phyloP scores from a whole-genome alignment of 2,888 invertebrate species.

The Bursaphelenchus okinawaensis region DNA sequence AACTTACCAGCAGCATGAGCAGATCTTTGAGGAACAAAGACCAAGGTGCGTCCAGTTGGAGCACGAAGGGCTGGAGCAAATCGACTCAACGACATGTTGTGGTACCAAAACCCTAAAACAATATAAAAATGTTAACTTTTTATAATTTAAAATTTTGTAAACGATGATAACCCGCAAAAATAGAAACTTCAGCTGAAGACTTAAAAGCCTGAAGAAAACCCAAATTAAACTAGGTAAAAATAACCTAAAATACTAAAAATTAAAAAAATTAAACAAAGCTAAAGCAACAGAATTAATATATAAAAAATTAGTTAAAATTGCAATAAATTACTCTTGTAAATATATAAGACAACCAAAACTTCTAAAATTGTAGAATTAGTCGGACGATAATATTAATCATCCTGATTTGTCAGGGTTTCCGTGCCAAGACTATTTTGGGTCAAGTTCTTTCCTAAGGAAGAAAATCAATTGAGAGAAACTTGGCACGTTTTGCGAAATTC shows the following conservation, averaged over 20 bases:
- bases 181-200: too few species aligned
- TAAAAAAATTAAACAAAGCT: too few species aligned
- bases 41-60: neutral
- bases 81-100: conserved; percentile 14
- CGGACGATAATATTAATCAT: neutral
- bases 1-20: neutral
- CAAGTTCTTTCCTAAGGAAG: neutral
- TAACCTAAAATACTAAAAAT: too few species aligned
- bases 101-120: too few species aligned
- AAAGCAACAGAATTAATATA: too few species aligned
- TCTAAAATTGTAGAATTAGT: neutral
- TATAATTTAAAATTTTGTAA: too few species aligned
- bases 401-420: neutral
- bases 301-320: too few species aligned
- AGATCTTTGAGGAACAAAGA: neutral
- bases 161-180: too few species aligned
- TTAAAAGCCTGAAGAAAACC: too few species aligned
- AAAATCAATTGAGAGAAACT: neutral
- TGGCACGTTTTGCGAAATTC: neutral
- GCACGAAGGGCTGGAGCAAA: conserved; percentile 11
- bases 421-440: neutral
- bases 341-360: neutral
- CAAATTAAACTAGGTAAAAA: too few species aligned
- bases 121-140: too few species aligned
- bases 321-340: too few species aligned